Evolutionary conservation across 2,797 vertebrate species (phyloP), one percentile per base, ranked within the genome.

Genomic region (Rhabdophis nuchalis): DNA sequence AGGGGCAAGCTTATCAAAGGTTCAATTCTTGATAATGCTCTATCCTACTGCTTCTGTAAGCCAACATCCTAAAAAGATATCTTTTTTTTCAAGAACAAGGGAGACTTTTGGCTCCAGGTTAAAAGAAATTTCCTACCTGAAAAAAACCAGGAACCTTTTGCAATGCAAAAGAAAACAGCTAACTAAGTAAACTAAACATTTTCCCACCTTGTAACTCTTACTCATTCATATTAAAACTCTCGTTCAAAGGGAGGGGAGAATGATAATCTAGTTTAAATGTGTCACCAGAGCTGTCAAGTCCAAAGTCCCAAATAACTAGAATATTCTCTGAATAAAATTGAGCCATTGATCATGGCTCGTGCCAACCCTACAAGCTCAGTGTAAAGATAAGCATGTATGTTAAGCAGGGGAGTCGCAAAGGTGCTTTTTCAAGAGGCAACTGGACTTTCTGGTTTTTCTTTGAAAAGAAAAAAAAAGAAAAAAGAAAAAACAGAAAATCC

Each of bases 81-180:
- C 50, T 90, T 61, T 92, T 86, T 88, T 88, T 91, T 64, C 27
- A 12, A 86, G 61, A 89, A 46, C 16, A 90, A 93, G 41, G 85
- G 88, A 87, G 88, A 89, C 13, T 87, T 32, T 89, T 82, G 82
- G 82, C 87, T 87, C 41, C 5, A 18, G n/a, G 20, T 82, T 46
- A 93, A 90, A 56, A 91, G 64, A 90, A 93, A 93, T 56, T 54
- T 93, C 72, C 92, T 88, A 68, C 87, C 86, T 61, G 36, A 86
- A 54, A 89, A 58, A 60, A 91, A 91, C 89, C 36, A 68, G 88
- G 57, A 90, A 90, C n/a, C 16, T 92, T 92, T 92, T 23, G n/a
- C 93, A 52, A 50, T 5, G 52, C 57, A 92, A 90, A 88, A 87
- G 85, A 88, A 92, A 57, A 61, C 57, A 85, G 32, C 41, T 36